phyloP scores from a whole-genome alignment of 2,888 invertebrate species.

The Drosophila meridionalis region DNA sequence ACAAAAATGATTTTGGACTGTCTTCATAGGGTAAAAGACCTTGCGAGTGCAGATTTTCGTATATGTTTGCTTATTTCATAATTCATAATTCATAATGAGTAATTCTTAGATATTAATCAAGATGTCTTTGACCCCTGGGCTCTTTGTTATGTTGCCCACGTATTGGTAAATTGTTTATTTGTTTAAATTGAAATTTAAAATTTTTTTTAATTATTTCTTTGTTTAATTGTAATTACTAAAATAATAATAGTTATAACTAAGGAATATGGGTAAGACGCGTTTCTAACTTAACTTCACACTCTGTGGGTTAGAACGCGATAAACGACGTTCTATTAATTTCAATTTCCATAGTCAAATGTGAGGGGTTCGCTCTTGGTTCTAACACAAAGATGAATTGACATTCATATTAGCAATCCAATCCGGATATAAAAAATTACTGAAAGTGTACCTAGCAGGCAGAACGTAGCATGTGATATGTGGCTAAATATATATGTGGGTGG shows the following conservation, averaged over 20 bases:
- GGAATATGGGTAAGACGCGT: not conserved
- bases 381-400: no score
- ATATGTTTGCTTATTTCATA: conserved; percentile 13
- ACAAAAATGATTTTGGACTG: conserved; percentile 1
- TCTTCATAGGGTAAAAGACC: conserved; percentile 30
- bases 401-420: not conserved
- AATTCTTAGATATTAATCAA: conserved; percentile 2
- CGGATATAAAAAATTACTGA: not conserved
- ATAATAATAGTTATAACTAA: not conserved
- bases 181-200: not conserved
- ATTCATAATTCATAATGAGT: not conserved
- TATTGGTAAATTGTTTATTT: not conserved
- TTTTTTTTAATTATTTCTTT: not conserved
- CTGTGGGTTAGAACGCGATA: not conserved
- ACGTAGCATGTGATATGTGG: no score
- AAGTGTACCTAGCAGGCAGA: no score
- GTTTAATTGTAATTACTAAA: not conserved
- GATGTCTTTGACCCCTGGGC: not conserved
- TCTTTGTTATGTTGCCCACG: not conserved
- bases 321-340: not conserved
- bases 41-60: conserved; percentile 21
- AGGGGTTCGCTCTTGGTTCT: not conserved
- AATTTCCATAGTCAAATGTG: not conserved
- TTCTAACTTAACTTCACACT: not conserved
- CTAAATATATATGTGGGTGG: no score